Evolutionary conservation across 2,888 invertebrate species (phyloP).

Genomic region (Trimorus sp.): DNA sequence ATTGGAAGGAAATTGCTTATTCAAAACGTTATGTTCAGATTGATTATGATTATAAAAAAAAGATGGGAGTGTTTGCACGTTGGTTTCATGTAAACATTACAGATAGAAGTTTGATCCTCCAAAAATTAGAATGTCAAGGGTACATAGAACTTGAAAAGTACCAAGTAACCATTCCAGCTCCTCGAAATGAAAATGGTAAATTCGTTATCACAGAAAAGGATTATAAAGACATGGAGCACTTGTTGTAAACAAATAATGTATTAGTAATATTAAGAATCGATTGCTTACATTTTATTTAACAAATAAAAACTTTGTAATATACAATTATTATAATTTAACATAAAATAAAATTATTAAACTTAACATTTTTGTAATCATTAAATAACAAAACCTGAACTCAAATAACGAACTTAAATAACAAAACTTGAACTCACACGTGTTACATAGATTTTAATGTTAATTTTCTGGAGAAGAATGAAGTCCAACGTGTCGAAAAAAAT

Average conservation of each 20-base stretch:
- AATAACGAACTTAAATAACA: no score
- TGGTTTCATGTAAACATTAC: conserved; percentile 6
- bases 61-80: neutral
- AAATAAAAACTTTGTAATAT: no score
- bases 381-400: no score
- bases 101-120: conserved; percentile 13
- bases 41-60: conserved; percentile 6
- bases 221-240: neutral
- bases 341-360: no score
- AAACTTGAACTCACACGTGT: no score
- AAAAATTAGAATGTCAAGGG: conserved; percentile 3
- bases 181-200: neutral
- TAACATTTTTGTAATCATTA: no score
- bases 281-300: no score
- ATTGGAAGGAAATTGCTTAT: conserved; percentile 40
- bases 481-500: neutral
- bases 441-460: neutral
- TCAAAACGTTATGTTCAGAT: conserved; percentile 13
- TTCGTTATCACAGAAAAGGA: conserved; percentile 8
- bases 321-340: no score
- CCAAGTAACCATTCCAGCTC: conserved; percentile 15
- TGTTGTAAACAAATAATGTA: neutral
- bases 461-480: neutral
- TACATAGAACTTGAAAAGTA: conserved; percentile 16
- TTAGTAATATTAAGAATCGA: neutral